Percentiles rank a stretch among this genome's conserved stretches.
phyloP scores from a whole-genome alignment of 2,888 invertebrate species.

The Palloptera scutellata region DNA sequence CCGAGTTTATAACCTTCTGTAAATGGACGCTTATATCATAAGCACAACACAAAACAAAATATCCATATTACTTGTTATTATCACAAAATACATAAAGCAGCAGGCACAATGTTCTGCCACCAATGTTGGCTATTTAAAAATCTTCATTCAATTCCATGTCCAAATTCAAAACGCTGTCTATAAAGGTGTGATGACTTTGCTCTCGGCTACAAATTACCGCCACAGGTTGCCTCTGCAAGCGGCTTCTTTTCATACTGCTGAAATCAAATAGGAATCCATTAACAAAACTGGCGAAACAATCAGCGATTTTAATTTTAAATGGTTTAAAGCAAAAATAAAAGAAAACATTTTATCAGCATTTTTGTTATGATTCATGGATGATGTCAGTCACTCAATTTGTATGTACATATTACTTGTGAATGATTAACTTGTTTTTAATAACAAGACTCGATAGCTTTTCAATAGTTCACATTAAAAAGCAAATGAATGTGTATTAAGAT shows the following conservation, averaged over 20 bases:
- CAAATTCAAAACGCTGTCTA: constrained; percentile 31
- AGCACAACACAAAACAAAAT: too few relatives aligned
- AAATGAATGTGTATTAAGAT: too few relatives aligned
- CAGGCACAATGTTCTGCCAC: too few relatives aligned
- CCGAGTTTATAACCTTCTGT: too few relatives aligned
- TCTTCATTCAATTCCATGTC: too few relatives aligned
- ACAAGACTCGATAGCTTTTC: constrained; percentile 4
- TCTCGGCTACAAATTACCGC: constrained; percentile 49
- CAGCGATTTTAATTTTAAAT: constrained; percentile 34
- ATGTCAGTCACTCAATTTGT: constrained; percentile 7
- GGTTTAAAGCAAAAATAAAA: constrained; percentile 10
- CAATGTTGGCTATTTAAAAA: too few relatives aligned
- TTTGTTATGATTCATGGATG: constrained; percentile 7
- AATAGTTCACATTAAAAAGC: background rate
- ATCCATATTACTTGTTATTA: too few relatives aligned
- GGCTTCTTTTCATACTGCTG: constrained; percentile 43
- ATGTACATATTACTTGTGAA: too few relatives aligned
- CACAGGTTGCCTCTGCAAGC: constrained; percentile 46
- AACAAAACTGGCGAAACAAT: constrained; percentile 36
- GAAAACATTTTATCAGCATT: constrained; percentile 4
- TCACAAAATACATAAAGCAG: too few relatives aligned
- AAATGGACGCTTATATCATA: too few relatives aligned
- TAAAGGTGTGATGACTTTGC: constrained; percentile 48
- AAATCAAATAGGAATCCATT: constrained; percentile 42
- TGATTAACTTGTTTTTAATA: constrained; percentile 15